Base-by-base conservation (phyloP, 2,113 vertebrate species). In the Rhegmatorhina hoffmannsi region DNA sequence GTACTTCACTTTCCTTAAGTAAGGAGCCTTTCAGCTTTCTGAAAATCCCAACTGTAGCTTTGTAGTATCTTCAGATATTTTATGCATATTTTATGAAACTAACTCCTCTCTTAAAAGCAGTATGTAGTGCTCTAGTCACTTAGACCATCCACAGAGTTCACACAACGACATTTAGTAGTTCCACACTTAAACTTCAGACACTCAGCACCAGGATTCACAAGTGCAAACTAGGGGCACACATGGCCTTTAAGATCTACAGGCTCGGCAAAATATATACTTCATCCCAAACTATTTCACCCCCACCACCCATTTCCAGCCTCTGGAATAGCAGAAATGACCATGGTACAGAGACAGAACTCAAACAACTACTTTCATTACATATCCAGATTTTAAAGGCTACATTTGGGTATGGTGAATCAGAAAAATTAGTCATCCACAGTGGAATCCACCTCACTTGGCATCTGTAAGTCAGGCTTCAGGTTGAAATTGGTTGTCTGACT, bases 381-480 rank as follows among this genome's bases (percentile, higher is more conserved):
- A 76, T 11, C 6, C 34, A 14, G 16, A 76, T 93, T 83, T 83
- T 80, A 77, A 80, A 86, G n/a, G 62, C 59, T 49, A 86, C 85
- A 83, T 73, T 67, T 1, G 1, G 43, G 26, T 62, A 53, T 29
- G 49, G 90, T 58, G 59, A 92, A 85, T 83, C 67, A 93, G 75
- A 90, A 85, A 92, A 92, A 80, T 62, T 46, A 88, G 75, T 93
- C 85, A 83, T 38, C 67, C 53, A 8, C 33, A 20, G 58, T 43
- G 68, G 79, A 96, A 80, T 95, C 81, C 67, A 86, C 92, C 83
- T 88, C 50, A 5, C 25, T 79, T 73, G 59, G 79, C 75, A 90
- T 31, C 78, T 82, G 0, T n/a, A 89, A 85, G 26, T 79, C 66
- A 89, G 82, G 36, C 62, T 83, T 68, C 74, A 93, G 85, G 75